Base-by-base conservation (phyloP, 2,888 invertebrate species). In the Stratiomys singularior region DNA sequence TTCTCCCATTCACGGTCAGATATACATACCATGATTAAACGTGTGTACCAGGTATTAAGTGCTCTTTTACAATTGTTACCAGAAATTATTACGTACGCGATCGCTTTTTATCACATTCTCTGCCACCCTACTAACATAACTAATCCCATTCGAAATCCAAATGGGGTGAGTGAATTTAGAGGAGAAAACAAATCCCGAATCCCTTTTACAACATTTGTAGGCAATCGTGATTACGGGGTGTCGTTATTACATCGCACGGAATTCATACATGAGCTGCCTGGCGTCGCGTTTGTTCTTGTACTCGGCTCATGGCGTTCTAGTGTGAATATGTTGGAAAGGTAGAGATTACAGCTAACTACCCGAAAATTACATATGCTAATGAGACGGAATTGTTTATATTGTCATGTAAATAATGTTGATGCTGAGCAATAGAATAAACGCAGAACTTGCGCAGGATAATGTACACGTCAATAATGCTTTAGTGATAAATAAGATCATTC, bases 371-470 rank as follows among this genome's bases (percentile, higher is more conserved):
- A 72, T 78, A 80, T 80, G 80, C 78, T 78, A 80, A 80, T 80
- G 76, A 80, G 76, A 56, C 72, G 46, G 56, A 78, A 77, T 76
- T 77, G 81, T 81, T 80, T 78, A 80, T 79, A 80, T 82, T 81
- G 80, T 82, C 80, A 82, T 81, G 79, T 76, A 81, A 81, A 82
- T 82, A 79, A 80, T 82, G 81, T 82, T 82, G 81, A 81, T 82
- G 80, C 78, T 81, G 77, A 78, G 78, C 67, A 69, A 64, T 52
- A 47, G 23, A 52, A 78, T 76, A 79, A 77, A 76, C 76, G 76
- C 66, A 66, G 76, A 64, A 72, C 76, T 78, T 37, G 60, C 77
- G 58, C 67, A 66, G 37, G 44, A 2, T 63, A 63, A 15, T 76
- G 30, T 27, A 46, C 44, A 15, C n/a, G 21, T 13, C 25, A 27